Evolutionary conservation across 2,113 vertebrate genomes (phyloP), one percentile per base, ranked within the genome.

Genomic region (Hippolais icterina): DNA sequence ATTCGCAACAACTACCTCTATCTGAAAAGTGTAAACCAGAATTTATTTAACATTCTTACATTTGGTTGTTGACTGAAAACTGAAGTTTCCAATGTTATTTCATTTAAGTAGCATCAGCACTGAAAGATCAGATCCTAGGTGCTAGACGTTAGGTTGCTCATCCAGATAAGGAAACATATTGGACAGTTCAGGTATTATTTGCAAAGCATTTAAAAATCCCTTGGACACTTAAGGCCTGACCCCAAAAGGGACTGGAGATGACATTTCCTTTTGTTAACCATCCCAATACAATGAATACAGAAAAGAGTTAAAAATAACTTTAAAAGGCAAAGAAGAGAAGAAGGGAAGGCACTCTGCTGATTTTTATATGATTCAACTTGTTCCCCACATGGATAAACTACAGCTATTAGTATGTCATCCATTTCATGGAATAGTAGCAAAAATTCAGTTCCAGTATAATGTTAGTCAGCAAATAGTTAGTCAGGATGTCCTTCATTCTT

Each of bases 1-100:
- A 27, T 44, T 12, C 3, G 2, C 15, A n/a, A 11, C 20, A 64
- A 9, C 7, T 37, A 54, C 3, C 0, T 4, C 15, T 5, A 44
- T 78, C 17, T 77, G 15, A 85, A 66, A 60, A 61, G 50, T 2
- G 2, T 18, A 33, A 57, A 47, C 5, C 18, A 63, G 9, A 63
- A 16, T 52, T 24, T 54, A 71, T 57, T 53, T 70, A 47, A 25
- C 7, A 28, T 61, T 56, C 11, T 72, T 64, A 33, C 6, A 10
- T 83, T 49, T 53, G 9, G 2, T 37, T 89, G 69, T 15, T 74
- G 33, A 37, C 9, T 54, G 16, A 81, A 84, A 65, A 11, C 52
- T 70, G 29, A 70, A 93, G 59, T 63, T 83, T 39, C 14, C 10
- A 44, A 9, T 22, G 10, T 59, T 65, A 35, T 42, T 77, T 89